Percentiles rank a stretch among this genome's conserved stretches.
phyloP scores from a whole-genome alignment of 2,888 invertebrate species.

The Campopleginae sp. region DNA sequence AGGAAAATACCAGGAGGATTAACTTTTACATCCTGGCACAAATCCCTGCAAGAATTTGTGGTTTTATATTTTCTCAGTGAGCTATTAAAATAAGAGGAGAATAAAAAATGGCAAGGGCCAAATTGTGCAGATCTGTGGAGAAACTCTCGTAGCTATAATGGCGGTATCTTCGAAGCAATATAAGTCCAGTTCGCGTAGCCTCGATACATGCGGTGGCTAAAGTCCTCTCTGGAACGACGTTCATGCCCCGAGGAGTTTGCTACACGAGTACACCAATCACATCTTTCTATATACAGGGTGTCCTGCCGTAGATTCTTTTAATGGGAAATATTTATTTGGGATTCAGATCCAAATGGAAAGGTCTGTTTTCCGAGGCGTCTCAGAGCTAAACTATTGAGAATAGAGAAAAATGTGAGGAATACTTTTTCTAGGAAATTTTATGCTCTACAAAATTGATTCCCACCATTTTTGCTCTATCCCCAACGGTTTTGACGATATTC shows the following conservation, averaged over 20 bases:
- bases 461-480: background rate
- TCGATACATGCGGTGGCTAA: conserved; percentile 43
- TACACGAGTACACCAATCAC: conserved; percentile 27
- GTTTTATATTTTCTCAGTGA: background rate
- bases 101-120: background rate
- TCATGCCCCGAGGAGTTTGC: conserved; percentile 65
- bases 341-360: background rate
- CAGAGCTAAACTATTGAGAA: background rate
- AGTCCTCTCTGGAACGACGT: conserved; percentile 61
- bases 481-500: background rate
- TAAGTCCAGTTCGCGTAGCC: conserved; percentile 32
- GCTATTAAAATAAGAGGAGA: conserved; percentile 9
- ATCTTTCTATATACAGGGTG: conserved; percentile 4
- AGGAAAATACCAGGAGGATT: background rate
- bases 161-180: conserved; percentile 43
- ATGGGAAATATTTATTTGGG: background rate
- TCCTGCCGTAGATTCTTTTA: background rate
- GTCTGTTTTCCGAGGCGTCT: background rate
- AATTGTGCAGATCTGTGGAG: conserved; percentile 31
- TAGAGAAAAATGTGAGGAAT: background rate
- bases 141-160: conserved; percentile 43
- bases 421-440: background rate
- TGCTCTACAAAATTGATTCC: background rate
- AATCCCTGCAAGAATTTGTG: background rate
- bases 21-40: background rate